Evolutionary conservation across 2,797 vertebrate species (phyloP).

Genomic region (Cheirogaleus major): DNA sequence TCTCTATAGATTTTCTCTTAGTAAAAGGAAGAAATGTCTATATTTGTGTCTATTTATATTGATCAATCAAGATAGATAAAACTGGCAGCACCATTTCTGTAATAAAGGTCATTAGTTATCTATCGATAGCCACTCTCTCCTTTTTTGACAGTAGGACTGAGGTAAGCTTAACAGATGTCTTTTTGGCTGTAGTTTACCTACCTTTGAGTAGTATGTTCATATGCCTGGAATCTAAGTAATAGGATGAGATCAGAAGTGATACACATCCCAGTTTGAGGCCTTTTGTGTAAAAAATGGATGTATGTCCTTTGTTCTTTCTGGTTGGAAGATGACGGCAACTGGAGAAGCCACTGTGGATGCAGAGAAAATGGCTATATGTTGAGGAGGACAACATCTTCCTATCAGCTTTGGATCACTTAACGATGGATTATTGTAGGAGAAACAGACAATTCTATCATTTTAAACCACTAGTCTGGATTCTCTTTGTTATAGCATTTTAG

Average conservation of each 20-base stretch:
- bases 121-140: background rate
- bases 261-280: background rate
- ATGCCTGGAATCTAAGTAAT: background rate
- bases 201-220: background rate
- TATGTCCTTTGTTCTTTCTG: background rate
- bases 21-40: background rate
- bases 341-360: background rate
- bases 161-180: background rate
- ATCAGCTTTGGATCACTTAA: background rate
- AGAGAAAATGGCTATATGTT: background rate
- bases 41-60: background rate
- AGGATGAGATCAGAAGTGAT: background rate
- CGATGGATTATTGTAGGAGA: background rate
- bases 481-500: background rate
- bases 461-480: background rate
- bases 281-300: background rate
- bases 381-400: background rate
- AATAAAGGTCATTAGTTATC: background rate
- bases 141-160: background rate
- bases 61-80: background rate
- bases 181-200: background rate
- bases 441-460: background rate
- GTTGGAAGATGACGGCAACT: background rate
- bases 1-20: background rate
- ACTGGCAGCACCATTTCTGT: background rate